These are phyloP conservation scores for Cygnus buccinator DNA, from an alignment of 2,113 vertebrate species.

Conservation along the genomic window DNA sequence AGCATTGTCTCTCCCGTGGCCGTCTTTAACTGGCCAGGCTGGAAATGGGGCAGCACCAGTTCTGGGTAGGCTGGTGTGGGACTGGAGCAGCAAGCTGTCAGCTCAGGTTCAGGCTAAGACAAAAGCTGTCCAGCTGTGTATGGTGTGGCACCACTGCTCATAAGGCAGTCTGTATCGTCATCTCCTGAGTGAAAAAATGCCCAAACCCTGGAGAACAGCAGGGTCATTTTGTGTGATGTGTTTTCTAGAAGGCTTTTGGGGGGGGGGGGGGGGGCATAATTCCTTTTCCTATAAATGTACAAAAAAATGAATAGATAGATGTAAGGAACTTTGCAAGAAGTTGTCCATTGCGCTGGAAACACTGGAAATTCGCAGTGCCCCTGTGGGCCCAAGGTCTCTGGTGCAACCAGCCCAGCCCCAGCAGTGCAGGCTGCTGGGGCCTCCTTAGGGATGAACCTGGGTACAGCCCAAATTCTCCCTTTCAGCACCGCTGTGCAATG, in stretches of 20 bases:
- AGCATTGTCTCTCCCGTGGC: not conserved
- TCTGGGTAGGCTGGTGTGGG: not conserved
- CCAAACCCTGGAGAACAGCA: not conserved
- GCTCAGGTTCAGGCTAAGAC: not conserved
- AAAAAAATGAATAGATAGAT: not conserved
- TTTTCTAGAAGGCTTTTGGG: not conserved
- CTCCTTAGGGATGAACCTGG: rapidly evolving
- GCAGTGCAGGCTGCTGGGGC: not conserved
- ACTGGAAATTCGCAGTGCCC: not conserved
- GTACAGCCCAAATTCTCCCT: not conserved
- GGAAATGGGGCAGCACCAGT: not conserved
- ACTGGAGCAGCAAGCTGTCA: not conserved
- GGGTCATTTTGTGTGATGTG: not conserved
- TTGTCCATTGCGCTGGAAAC: not conserved
- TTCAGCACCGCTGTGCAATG: not conserved
- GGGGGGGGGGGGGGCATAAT: not conserved
- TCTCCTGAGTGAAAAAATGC: not conserved
- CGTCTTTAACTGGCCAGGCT: not conserved
- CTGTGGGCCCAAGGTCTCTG: not conserved
- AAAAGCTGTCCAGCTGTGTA: not conserved
- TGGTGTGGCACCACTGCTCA: not conserved
- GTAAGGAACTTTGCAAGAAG: not conserved
- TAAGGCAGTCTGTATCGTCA: not conserved
- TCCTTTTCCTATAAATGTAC: not conserved
- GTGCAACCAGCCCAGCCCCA: not conserved